Conservation (phyloP, 2,797 vertebrate species). For the Sebastes melanostomus region DNA sequence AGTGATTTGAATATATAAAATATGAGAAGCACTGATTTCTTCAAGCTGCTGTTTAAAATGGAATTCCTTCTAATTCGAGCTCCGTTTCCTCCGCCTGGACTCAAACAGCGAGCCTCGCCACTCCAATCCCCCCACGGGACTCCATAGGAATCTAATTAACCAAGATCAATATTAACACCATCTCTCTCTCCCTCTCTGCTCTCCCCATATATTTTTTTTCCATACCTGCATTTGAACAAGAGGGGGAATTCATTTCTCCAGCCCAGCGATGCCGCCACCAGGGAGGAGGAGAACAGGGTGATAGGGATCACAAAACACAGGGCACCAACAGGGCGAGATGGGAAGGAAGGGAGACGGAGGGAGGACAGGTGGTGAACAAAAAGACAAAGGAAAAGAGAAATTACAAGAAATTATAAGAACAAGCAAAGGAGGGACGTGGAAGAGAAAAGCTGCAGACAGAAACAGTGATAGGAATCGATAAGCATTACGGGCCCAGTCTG, state of each 20-base stretch:
- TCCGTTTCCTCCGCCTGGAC: slow-evolving; percentile 40
- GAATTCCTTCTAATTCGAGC: slow-evolving; percentile 56
- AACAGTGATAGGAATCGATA: slow-evolving; percentile 33
- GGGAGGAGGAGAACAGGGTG: slow-evolving; percentile 5
- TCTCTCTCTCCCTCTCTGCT: slow-evolving; percentile 40
- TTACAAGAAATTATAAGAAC: slow-evolving; percentile 9
- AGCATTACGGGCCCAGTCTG: slow-evolving; percentile 26
- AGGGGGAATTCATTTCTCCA: slow-evolving; percentile 49
- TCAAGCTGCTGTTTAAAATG: slow-evolving; percentile 53
- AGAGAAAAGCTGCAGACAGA: slow-evolving; percentile 11
- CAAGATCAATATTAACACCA: slow-evolving; percentile 82
- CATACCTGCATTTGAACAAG: slow-evolving; percentile 56
- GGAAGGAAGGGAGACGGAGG: neutral
- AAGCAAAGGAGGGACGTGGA: neutral
- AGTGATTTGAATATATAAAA: slow-evolving; percentile 53
- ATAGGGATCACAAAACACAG: slow-evolving; percentile 29
- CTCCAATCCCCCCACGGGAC: slow-evolving; percentile 62
- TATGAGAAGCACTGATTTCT: slow-evolving; percentile 44
- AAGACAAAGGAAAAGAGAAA: slow-evolving; percentile 3
- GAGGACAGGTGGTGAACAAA: neutral
- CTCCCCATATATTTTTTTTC: slow-evolving; percentile 36
- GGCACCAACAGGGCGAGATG: neutral
- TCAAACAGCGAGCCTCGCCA: slow-evolving; percentile 54
- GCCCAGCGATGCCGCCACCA: slow-evolving; percentile 16
- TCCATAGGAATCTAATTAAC: slow-evolving; percentile 83